Conservation (phyloP, 2,113 vertebrate genomes). For the Oryzias javanicus region DNA sequence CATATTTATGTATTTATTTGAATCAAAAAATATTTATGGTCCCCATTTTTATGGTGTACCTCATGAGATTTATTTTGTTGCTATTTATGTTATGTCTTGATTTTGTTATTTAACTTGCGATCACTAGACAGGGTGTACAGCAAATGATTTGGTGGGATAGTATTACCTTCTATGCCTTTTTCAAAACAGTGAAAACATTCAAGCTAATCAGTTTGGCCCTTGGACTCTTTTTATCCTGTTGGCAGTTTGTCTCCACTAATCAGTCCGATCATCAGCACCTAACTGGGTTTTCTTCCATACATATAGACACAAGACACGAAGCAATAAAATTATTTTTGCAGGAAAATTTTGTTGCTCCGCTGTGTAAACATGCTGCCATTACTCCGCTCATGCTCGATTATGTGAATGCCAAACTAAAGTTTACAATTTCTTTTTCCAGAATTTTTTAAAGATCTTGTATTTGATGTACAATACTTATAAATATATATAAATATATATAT, state of each 20-base stretch:
- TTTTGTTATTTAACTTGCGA: slow-evolving; percentile 73
- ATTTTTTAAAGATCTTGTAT: slow-evolving; percentile 92
- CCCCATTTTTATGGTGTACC: slow-evolving; percentile 65
- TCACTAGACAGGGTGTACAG: slow-evolving; percentile 75
- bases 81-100: slow-evolving; percentile 72
- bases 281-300: slow-evolving; percentile 60
- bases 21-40: slow-evolving; percentile 76
- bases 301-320: slow-evolving; percentile 87
- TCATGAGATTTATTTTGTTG: slow-evolving; percentile 57
- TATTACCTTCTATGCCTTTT: slow-evolving; percentile 78
- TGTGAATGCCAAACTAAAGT: slow-evolving; percentile 99
- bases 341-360: slow-evolving; percentile 81
- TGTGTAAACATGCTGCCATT: slow-evolving; percentile 81
- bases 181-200: slow-evolving; percentile 65
- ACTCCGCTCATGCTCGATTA: slow-evolving; percentile 85
- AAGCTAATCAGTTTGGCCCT: slow-evolving; percentile 53
- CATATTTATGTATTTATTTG: slow-evolving; percentile 80
- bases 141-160: slow-evolving; percentile 60
- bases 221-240: slow-evolving; percentile 50
- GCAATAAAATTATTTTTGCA: slow-evolving; percentile 93
- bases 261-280: slow-evolving; percentile 57
- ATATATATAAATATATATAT: slow-evolving; percentile 35
- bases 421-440: slow-evolving; percentile 91
- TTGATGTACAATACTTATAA: slow-evolving; percentile 81
- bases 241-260: slow-evolving; percentile 39